These are phyloP conservation scores for Gymnocypris eckloni DNA, from an alignment of 2,797 vertebrate species.

Conservation along the genomic window DNA sequence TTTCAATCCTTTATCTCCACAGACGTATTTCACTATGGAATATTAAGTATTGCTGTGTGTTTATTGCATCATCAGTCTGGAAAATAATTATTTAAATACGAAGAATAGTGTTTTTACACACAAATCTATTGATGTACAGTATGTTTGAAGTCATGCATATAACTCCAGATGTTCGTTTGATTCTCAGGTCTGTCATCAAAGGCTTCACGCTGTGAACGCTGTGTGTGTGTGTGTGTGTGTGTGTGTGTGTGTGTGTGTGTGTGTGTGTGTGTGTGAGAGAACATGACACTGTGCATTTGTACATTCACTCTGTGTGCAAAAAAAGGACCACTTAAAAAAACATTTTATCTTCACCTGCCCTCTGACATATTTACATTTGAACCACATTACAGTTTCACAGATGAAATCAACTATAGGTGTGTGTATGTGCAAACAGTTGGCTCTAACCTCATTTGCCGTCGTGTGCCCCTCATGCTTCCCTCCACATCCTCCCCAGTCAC, in stretches of 20 bases:
- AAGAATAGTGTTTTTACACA: neutral
- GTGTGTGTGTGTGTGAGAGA: slow-evolving; percentile 7
- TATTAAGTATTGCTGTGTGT: neutral
- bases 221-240: neutral
- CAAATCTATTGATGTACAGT: slow-evolving; percentile 21
- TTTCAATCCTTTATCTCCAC: slow-evolving; percentile 19
- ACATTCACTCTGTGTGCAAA: neutral
- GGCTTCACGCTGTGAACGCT: slow-evolving; percentile 5
- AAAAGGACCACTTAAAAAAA: neutral
- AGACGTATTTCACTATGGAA: neutral
- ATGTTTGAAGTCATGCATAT: slow-evolving; percentile 37
- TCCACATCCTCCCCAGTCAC: slow-evolving; percentile 42
- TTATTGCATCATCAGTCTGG: neutral
- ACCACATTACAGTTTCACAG: neutral
- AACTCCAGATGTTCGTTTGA: slow-evolving; percentile 52
- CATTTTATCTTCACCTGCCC: neutral
- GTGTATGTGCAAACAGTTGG: slow-evolving; percentile 3
- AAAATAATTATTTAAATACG: neutral
- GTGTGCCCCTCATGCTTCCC: neutral
- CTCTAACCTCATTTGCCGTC: neutral
- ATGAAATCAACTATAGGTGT: neutral
- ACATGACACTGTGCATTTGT: neutral
- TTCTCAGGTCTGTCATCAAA: slow-evolving; percentile 49
- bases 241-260: neutral
- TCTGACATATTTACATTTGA: slow-evolving; percentile 10